Evolutionary conservation across 2,113 vertebrate genomes (phyloP), one percentile per base, ranked within the genome.

Genomic region (Coryphaenoides rupestris): DNA sequence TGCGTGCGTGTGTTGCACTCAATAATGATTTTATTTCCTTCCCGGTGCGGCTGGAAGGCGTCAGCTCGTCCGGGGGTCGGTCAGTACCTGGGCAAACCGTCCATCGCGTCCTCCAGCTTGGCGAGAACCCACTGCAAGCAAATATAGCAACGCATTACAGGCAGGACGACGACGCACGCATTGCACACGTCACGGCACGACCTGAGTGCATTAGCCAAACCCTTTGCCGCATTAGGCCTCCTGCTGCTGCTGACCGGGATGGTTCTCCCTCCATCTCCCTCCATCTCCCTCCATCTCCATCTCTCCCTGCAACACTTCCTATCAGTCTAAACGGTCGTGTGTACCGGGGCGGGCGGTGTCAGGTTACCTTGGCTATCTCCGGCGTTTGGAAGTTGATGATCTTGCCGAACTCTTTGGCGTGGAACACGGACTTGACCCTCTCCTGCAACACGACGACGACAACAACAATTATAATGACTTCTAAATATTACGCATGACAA

Each of bases 331-430:
- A n/a, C n/a, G n/a, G n/a, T n/a, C n/a, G n/a, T n/a, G n/a, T n/a
- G 1, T 12, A 40, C 13, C 5, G 9, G 33, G 1, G 9, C 13
- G 33, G 33, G 6, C 7, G 33, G 33, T 40, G 53, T 19, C 12
- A 49, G 70, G 78, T 88, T 90, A 98, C 96, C 91, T 89, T 94
- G 65, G 96, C 96, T 77, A 98, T 92, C 68, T 95, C 93, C 28
- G 94, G 88, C 62, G 87, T 93, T 90, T 69, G 94, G 82, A 99
- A 98, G 87, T 99, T 99, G 83, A 99, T 94, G 77, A 99, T 99
- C 91, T 99, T 99, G 73, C 95, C 96, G 90, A 95, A 98, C 84
- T 99, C 95, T 86, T 95, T 98, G 85, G 96, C 93, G 72, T 99
- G 96, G 77, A 99, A 99, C 67, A 99, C 96, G 69, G 96, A 98